Base-by-base conservation (phyloP, 2,888 invertebrate species). In the Hyposoter dolosus region DNA sequence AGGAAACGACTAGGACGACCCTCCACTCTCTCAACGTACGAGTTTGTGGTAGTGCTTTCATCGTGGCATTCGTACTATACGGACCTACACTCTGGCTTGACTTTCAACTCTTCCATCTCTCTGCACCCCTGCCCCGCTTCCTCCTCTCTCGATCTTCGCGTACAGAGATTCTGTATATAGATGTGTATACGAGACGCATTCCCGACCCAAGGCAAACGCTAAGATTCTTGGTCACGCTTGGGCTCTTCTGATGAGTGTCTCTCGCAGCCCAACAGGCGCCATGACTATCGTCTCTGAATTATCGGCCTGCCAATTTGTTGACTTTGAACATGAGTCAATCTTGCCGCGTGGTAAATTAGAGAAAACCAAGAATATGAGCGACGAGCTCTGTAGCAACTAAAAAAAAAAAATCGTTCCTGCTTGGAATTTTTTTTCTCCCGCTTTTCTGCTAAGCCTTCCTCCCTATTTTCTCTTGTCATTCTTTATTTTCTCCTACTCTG, bases 1-100 rank as follows among this genome's bases (percentile, higher is more conserved):
- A 85, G 72, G 78, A 69, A 69, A 69, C 82, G 77, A 82, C 81
- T 68, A 76, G 68, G 75, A 84, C 53, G 65, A 68, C 47, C 32
- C 71, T 66, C 23, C 23, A 56, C 68, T 68, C 66, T 68, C 66
- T 74, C 60, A n/a, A 35, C 63, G 35, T 35, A 53, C 72, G 32
- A 71, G 32, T 50, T 71, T 17, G 74, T 74, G 40, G 56, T 74
- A 74, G 74, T 74, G 56, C 19, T 56, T 74, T 43, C 50, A 45
- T 40, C 40, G 72, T 40, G 19, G 72, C 40, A 17, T 23, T 68
- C n/a, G 68, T 68, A 19, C 19, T 43, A 19, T 43, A 50, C 19
- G 15, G 47, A 71, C 69, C 28, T 47, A 71, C 47, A 28, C 60
- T 66, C 77, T 77, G 66, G 77, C 77, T 76, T 76, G 76, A 76